Evolutionary conservation across 2,797 vertebrate genomes (phyloP).

Genomic region (Hyperoplus immaculatus): DNA sequence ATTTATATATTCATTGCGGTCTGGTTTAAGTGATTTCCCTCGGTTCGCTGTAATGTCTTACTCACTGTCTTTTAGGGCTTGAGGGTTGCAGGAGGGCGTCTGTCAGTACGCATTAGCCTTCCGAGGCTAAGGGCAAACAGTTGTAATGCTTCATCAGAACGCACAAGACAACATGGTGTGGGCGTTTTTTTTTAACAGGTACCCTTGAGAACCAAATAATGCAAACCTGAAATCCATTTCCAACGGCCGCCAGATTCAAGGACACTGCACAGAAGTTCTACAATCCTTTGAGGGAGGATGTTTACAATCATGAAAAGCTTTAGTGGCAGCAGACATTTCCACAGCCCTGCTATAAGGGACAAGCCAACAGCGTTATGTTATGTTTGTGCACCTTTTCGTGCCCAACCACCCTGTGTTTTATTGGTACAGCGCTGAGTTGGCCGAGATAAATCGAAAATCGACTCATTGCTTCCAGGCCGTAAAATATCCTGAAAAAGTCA

Average conservation of each 20-base stretch:
- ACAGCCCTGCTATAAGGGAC: background rate
- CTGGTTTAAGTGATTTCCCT: conserved; percentile 20
- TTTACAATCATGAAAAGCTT: background rate
- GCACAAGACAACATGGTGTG: background rate
- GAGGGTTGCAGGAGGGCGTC: background rate
- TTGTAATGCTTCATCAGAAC: background rate
- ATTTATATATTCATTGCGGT: conserved; percentile 25
- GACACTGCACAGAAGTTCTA: background rate
- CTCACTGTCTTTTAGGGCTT: conserved; percentile 15
- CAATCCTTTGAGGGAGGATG: background rate
- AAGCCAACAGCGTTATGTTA: background rate
- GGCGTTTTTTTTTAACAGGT: background rate
- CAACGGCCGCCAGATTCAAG: background rate
- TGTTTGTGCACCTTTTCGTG: background rate
- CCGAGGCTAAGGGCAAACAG: background rate
- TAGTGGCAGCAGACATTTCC: background rate
- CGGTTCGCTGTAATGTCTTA: conserved; percentile 12
- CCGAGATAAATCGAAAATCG: conserved; percentile 10
- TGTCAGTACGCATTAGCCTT: conserved; percentile 9
- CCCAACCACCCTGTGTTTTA: background rate
- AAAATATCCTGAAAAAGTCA: conserved; percentile 5
- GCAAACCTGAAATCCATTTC: conserved; percentile 2
- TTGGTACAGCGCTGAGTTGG: background rate
- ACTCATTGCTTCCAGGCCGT: conserved; percentile 6
- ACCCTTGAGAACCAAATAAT: conserved; percentile 12